Base-by-base conservation (phyloP, 30 jellyfish, hydroid and myxozoan species). In the Turritopsis dohrnii region DNA sequence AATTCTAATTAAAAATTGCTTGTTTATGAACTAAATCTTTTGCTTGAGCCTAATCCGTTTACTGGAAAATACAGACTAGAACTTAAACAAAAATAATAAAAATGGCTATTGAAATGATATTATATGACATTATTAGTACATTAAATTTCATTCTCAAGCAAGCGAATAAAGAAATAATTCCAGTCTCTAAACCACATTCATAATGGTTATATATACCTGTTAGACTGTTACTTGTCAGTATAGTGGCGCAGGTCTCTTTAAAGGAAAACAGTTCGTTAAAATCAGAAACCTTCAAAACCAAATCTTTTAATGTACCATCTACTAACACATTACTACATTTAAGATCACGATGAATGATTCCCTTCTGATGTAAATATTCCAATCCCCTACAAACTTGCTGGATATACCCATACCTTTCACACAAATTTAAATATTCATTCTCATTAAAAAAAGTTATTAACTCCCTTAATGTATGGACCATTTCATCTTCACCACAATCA, bases 311-410 rank as follows among this genome's bases (percentile, higher is more conserved):
- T 28, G 69, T 52, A 54, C 84, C 84, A 76, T 54, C 53, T 18
- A 76, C 84, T 28, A 76, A 54, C 69, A 29, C 52, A 76, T 76
- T 76, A 28, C 52, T 28, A 28, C 71, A 65, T 76, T 76, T 76
- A 23, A 76, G 28, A 76, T 76, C 84, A 23, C 28, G 41, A 23
- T 76, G 84, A 52, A 76, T 54, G 69, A 76, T 76, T 76, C 72
- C 69, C 41, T 54, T 76, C 18, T 76, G 52, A 52, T 76, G 84
- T 28, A 76, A 52, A 65, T 76, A 76, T 29, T 23, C 53, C 21
- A 76, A 23, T 23, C 84, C 84, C 7, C 53, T 76, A 76, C 71
- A 29, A 23, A 65, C 41, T 54, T 76, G 84, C 28, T 28, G 53
- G 69, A 76, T 52, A 52, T 26, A 28, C 29, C 53, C 69, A 28